Evolutionary conservation across 2,888 invertebrate genomes (phyloP).

Genomic region (Tuta absoluta): DNA sequence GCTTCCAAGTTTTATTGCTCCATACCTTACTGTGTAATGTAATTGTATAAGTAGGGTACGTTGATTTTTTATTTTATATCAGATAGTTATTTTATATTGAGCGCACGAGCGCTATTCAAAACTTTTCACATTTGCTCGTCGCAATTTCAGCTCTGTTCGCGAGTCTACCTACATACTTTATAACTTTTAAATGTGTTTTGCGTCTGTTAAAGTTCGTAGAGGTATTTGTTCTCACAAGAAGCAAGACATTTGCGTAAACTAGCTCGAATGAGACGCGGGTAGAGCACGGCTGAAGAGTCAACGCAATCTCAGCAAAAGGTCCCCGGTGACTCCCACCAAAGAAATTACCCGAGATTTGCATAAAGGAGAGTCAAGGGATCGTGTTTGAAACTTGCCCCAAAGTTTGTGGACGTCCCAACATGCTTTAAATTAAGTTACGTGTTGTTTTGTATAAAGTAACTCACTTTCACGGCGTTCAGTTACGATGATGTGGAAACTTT

Average conservation of each 20-base stretch:
- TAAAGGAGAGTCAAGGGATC: constrained; percentile 73
- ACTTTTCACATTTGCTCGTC: constrained; percentile 63
- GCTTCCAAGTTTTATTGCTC: no score
- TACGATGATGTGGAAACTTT: constrained; percentile 50
- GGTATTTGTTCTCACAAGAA: constrained; percentile 9
- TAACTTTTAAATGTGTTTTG: constrained; percentile 7
- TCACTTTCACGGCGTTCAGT: constrained; percentile 48
- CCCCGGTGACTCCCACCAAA: constrained; percentile 70
- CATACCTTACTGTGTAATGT: no score
- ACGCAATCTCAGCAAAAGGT: constrained; percentile 70
- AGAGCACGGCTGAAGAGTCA: constrained; percentile 62
- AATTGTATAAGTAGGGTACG: no score
- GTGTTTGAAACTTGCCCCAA: constrained; percentile 69
- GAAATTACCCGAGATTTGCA: constrained; percentile 77
- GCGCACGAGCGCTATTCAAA: constrained; percentile 42
- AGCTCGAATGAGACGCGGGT: constrained; percentile 48
- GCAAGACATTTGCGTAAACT: constrained; percentile 19
- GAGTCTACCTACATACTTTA: constrained; percentile 25
- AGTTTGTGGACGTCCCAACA: constrained; percentile 71
- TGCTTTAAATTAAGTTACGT: constrained; percentile 70
- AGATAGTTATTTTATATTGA: background rate
- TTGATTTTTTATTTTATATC: background rate
- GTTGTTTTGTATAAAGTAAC: constrained; percentile 56
- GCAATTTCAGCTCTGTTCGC: constrained; percentile 56
- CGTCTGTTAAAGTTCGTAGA: background rate